These are phyloP conservation scores for Caranx ignobilis DNA, from an alignment of 2,113 vertebrate species.

Conservation along the genomic window DNA sequence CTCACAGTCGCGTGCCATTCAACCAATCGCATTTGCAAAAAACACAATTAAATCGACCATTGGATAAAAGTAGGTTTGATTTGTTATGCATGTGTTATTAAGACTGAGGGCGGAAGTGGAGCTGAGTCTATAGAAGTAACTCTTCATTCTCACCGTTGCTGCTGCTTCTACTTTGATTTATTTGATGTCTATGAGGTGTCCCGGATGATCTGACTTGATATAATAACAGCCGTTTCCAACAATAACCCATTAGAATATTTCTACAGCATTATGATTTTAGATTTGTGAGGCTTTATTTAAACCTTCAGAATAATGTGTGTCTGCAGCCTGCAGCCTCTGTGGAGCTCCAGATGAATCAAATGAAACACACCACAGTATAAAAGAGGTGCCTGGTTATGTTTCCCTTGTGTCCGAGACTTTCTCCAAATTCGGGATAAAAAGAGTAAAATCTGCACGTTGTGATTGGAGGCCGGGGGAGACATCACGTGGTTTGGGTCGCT, in stretches of 20 bases:
- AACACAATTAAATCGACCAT: not conserved
- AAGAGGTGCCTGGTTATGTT: not conserved
- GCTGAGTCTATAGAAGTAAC: no score
- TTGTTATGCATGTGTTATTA: not conserved
- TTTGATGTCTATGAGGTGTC: not conserved
- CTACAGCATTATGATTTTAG: not conserved
- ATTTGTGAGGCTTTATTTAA: not conserved
- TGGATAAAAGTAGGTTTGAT: not conserved
- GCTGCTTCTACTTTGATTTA: not conserved
- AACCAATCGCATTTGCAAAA: slow-evolving; percentile 34
- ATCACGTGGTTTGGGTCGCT: slow-evolving; percentile 93
- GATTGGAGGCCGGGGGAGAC: slow-evolving; percentile 85
- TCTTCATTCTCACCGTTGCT: not conserved
- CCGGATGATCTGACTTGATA: not conserved
- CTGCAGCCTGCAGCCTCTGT: no score
- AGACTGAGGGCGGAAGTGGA: no score
- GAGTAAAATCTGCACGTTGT: slow-evolving; percentile 77
- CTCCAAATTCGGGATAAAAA: slow-evolving; percentile 77
- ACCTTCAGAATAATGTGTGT: not conserved
- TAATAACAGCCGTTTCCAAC: not conserved
- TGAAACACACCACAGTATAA: not conserved
- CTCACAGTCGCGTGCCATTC: slow-evolving; percentile 20
- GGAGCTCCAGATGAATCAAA: not conserved
- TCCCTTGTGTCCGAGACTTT: slow-evolving; percentile 61
- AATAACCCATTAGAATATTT: not conserved